Conservation (phyloP, 2,888 invertebrate genomes). For the Leptopilina myrica region DNA sequence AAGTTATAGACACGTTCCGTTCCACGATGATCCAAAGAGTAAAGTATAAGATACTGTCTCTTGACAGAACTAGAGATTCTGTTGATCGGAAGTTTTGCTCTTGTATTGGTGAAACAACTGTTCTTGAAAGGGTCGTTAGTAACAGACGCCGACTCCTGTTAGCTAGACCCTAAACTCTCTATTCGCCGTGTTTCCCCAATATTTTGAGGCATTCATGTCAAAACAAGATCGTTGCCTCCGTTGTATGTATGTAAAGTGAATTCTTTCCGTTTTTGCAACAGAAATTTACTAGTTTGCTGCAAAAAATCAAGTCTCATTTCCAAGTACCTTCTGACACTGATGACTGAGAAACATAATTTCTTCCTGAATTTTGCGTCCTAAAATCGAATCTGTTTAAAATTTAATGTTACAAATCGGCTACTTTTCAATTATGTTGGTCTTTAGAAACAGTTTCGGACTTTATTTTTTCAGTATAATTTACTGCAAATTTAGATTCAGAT, state of each 20-base stretch:
- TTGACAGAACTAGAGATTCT: slow-evolving; percentile 18
- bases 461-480: too few species aligned
- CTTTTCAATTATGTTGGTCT: too few species aligned
- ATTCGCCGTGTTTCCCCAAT: not conserved
- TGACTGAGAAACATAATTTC: too few species aligned
- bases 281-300: too few species aligned
- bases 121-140: slow-evolving; percentile 35
- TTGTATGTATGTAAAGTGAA: not conserved
- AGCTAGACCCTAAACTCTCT: not conserved
- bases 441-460: too few species aligned
- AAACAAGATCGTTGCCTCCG: not conserved
- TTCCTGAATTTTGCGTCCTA: too few species aligned
- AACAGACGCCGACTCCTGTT: slow-evolving; percentile 21
- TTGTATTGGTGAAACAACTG: slow-evolving; percentile 5
- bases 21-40: slow-evolving; percentile 12
- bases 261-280: too few species aligned
- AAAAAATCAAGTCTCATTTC: too few species aligned
- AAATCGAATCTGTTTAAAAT: too few species aligned
- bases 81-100: not conserved
- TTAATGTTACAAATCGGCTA: too few species aligned
- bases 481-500: not conserved
- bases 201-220: slow-evolving; percentile 16
- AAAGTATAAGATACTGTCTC: not conserved
- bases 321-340: too few species aligned
- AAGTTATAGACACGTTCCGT: slow-evolving; percentile 9